Evolutionary conservation across 2,888 invertebrate genomes (phyloP), one percentile per base, ranked within the genome.

Genomic region (Drosophila recens): DNA sequence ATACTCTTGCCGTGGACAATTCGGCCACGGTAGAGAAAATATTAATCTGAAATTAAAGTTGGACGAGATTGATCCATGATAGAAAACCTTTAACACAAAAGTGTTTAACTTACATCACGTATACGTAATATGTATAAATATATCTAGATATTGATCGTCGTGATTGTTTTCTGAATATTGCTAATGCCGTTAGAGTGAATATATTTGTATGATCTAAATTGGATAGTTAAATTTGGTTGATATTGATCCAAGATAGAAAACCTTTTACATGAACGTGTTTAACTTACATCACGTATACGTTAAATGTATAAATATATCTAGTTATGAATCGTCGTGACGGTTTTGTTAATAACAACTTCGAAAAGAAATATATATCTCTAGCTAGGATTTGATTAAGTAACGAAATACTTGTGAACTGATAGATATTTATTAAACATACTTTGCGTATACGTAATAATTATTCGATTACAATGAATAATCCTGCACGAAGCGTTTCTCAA

Each of bases 241-340:
- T 4, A 17, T 42, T 11, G 17, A 11, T 11, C 0, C 10, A 43
- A 2, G 20, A 43, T 10, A 20, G 2, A 11, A 43, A 5, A 20
- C 5, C 9, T 43, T 20, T 43, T 17, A 10, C 17, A 8, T 6
- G 0, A 9, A 3, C 8, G 13, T 8, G 15, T 40, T 8, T 15
- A 40, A 17, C 15, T 40, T 40, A 15, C 5, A 20, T 15, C 9
- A n/a, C 30, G 48, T 48, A 48, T 48, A 48, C 48, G 30, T 48
- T 33, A 48, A 33, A 13, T 42, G 42, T 20, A 9, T 17, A 42
- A 17, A n/a, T 9, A 30, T 8, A 30, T 30, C 30, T 30, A 30
- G 30, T 2, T 30, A 30, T 30, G 6, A 8, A 30, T 30, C 30
- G 8, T 30, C 30, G 2, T 8, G 8, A 8, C 5, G 8, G 30